Base-by-base conservation (phyloP, 2,888 invertebrate species). In the Oscheius sp. region DNA sequence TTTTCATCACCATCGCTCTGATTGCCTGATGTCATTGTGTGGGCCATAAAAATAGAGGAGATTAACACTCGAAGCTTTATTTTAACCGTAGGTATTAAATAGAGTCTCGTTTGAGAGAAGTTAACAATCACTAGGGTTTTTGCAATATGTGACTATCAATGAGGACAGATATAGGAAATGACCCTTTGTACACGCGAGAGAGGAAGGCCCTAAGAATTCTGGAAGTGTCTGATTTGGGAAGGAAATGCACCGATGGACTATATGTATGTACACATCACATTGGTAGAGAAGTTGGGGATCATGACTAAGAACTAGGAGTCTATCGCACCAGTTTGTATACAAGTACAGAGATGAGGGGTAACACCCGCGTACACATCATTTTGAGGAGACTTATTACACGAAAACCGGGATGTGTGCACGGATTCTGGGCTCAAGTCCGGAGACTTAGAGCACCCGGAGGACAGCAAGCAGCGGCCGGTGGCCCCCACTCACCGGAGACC, bases 171-270 rank as follows among this genome's bases (percentile, higher is more conserved):
- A 63, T 53, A 29, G 53, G 53, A 66, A 35, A 50, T 29, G 47
- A 72, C 62, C 62, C 60, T 72, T 72, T 72, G 71, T 72, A 72
- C 71, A 72, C 71, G 60, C 60, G 65, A 68, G 68, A 63, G 65
- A 65, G 7, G 65, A 65, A 32, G 68, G 68, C 68, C 68, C 68
- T 68, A 68, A 68, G 68, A 55, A 37, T 53, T 68, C 68, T 68
- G 68, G 68, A 53, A 68, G 53, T 53, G 51, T 68, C 13, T n/a
- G 51, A 48, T 33, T 29, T 53, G 55, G 53, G 42, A 55, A 21
- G 55, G 55, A 68, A 53, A 68, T 68, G 53, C 68, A 68, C 68
- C 68, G 68, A 55, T 68, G 35, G 35, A 32, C 53, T 32, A 29
- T 21, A 21, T 33, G 53, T 68, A 68, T 68, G 29, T 68, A 68